phyloP scores from a whole-genome alignment of 2,797 vertebrate genomes.

The Leptatherina wallacei region DNA sequence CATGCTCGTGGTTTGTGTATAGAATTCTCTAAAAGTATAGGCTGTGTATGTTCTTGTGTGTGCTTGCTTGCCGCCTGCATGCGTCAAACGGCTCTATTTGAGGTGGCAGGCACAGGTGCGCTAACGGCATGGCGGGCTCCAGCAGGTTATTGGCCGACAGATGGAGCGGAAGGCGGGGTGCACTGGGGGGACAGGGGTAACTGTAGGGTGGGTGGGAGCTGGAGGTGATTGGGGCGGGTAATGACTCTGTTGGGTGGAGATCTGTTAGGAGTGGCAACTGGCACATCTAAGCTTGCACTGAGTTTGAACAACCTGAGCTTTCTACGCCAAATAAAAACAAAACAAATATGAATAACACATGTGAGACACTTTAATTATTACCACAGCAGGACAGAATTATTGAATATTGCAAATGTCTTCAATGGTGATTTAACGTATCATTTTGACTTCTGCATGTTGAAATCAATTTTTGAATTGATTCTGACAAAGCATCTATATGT shows the following conservation, averaged over 20 bases:
- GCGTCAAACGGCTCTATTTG: conserved; percentile 79
- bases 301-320: conserved; percentile 27
- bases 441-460: not conserved
- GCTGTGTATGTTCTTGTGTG: conserved; percentile 36
- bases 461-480: not conserved
- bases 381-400: not conserved
- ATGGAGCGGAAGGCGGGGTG: conserved; percentile 79
- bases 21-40: conserved; percentile 19
- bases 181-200: conserved; percentile 47
- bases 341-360: conserved; percentile 10
- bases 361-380: not conserved
- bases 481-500: not conserved
- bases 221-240: conserved; percentile 28
- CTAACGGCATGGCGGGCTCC: conserved; percentile 75
- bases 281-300: conserved; percentile 38
- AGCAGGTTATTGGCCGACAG: conserved; percentile 84
- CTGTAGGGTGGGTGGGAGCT: conserved; percentile 49
- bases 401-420: not conserved
- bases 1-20: not conserved
- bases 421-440: not conserved
- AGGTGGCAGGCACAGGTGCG: conserved; percentile 85
- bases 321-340: conserved; percentile 28
- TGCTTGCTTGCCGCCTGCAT: conserved; percentile 58
- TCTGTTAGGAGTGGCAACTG: conserved; percentile 61
- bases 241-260: conserved; percentile 39